phyloP scores from a whole-genome alignment of 2,797 vertebrate species.

The Merluccius polli region DNA sequence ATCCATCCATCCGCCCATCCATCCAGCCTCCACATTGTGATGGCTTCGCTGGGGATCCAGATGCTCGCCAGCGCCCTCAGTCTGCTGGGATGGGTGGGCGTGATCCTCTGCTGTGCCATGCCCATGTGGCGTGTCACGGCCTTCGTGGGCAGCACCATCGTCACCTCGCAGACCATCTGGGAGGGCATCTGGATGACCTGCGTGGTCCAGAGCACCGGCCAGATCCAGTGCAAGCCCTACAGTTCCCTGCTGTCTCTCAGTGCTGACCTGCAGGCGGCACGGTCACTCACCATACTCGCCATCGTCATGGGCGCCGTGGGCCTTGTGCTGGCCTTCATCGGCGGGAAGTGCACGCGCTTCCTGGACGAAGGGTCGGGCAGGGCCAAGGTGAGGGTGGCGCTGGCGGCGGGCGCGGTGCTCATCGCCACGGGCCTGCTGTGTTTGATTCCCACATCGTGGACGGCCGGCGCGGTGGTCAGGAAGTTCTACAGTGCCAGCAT shows the following conservation, averaged over 20 bases:
- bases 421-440: slow-evolving; percentile 69
- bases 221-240: slow-evolving; percentile 72
- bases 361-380: slow-evolving; percentile 51
- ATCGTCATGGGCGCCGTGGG: slow-evolving; percentile 57
- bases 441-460: slow-evolving; percentile 75
- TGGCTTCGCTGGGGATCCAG: slow-evolving; percentile 72
- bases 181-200: slow-evolving; percentile 82
- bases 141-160: slow-evolving; percentile 73
- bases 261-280: slow-evolving; percentile 68
- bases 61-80: slow-evolving; percentile 70
- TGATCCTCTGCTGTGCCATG: slow-evolving; percentile 65
- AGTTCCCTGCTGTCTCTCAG: slow-evolving; percentile 69
- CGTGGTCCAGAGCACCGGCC: slow-evolving; percentile 72
- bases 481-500: slow-evolving; percentile 75
- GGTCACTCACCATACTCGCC: slow-evolving; percentile 66
- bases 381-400: slow-evolving; percentile 64
- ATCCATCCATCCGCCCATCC: neutral
- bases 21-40: slow-evolving; percentile 28
- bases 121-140: slow-evolving; percentile 77
- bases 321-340: slow-evolving; percentile 74
- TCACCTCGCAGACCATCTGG: slow-evolving; percentile 72
- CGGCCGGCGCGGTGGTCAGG: slow-evolving; percentile 62
- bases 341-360: slow-evolving; percentile 81
- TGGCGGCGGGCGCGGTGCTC: slow-evolving; percentile 66
- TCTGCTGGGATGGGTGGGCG: slow-evolving; percentile 69